These are phyloP conservation scores for Hylia prasina DNA, from an alignment of 2,113 vertebrate species.

Conservation along the genomic window DNA sequence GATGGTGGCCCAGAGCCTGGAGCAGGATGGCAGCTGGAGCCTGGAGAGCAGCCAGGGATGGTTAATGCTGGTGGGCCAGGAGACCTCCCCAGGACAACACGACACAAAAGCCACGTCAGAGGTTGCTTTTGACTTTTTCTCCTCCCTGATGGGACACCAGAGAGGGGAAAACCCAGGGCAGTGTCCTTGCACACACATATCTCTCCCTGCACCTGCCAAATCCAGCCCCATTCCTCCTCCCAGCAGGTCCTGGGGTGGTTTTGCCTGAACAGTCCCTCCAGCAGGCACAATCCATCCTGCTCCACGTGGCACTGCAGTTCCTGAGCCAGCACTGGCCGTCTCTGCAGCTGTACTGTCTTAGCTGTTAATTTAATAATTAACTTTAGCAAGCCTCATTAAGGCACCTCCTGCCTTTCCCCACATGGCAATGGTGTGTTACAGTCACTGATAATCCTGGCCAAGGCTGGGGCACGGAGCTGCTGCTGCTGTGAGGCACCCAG, in stretches of 20 bases:
- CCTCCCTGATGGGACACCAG: neutral
- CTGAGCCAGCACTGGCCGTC: fast-evolving
- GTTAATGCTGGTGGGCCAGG: neutral
- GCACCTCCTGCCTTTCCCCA: neutral
- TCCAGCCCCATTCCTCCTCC: neutral
- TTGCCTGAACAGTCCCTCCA: fast-evolving
- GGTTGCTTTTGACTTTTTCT: neutral
- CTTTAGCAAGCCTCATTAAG: neutral
- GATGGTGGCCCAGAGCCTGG: neutral
- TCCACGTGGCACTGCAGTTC: fast-evolving
- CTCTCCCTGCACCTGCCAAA: neutral
- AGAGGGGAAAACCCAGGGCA: neutral
- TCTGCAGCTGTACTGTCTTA: neutral
- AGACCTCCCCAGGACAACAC: fast-evolving
- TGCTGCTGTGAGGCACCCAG: fast-evolving
- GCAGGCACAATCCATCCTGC: neutral
- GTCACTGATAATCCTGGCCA: fast-evolving
- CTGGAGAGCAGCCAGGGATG: neutral
- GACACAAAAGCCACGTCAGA: fast-evolving
- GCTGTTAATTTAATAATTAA: slow-evolving; percentile 8
- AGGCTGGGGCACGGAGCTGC: fast-evolving
- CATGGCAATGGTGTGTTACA: fast-evolving
- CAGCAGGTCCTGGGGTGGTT: neutral
- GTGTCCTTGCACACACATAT: neutral
- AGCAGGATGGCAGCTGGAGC: neutral